Percentiles rank a stretch among this genome's conserved stretches.
Conservation (phyloP, 1,140 invertebrate genomes). For the Formica selysi region DNA sequence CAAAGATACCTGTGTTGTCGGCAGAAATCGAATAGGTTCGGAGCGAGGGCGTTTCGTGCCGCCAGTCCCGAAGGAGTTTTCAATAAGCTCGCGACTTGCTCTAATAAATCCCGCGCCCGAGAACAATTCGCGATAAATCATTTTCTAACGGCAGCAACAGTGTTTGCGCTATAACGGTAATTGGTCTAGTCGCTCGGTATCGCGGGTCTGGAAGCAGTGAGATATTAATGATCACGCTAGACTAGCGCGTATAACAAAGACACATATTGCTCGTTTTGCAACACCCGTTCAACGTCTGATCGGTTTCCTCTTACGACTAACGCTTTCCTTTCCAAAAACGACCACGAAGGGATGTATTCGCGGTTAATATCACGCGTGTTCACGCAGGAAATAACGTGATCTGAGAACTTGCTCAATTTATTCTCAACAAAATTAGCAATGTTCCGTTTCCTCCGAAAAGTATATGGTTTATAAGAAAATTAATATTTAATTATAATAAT, state of each 20-base stretch:
- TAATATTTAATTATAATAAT: not conserved
- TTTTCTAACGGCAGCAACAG: conserved; percentile 71
- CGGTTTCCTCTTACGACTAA: conserved; percentile 67
- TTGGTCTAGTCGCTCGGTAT: conserved; percentile 71
- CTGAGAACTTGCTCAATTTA: not conserved
- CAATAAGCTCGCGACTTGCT: conserved; percentile 52
- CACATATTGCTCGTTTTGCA: conserved; percentile 54
- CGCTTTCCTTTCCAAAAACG: conserved; percentile 67
- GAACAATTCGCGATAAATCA: conserved; percentile 73
- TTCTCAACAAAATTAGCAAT: too few species aligned
- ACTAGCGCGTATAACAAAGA: conserved; percentile 57
- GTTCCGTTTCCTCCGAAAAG: not conserved
- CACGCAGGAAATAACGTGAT: not conserved
- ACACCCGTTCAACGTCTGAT: conserved; percentile 11
- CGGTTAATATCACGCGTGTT: not conserved
- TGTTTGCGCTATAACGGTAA: conserved; percentile 71
- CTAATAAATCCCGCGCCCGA: conserved; percentile 67
- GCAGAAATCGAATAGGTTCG: conserved; percentile 30
- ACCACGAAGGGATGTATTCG: not conserved
- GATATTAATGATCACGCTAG: conserved; percentile 70
- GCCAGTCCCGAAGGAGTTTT: conserved; percentile 33
- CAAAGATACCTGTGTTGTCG: conserved; percentile 8
- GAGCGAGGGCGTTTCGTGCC: not conserved
- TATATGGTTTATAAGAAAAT: not conserved
- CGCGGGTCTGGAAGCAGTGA: conserved; percentile 38